Evolutionary conservation across 1,140 invertebrate genomes (phyloP).

Genomic region (Pseudomyrmex sp.): DNA sequence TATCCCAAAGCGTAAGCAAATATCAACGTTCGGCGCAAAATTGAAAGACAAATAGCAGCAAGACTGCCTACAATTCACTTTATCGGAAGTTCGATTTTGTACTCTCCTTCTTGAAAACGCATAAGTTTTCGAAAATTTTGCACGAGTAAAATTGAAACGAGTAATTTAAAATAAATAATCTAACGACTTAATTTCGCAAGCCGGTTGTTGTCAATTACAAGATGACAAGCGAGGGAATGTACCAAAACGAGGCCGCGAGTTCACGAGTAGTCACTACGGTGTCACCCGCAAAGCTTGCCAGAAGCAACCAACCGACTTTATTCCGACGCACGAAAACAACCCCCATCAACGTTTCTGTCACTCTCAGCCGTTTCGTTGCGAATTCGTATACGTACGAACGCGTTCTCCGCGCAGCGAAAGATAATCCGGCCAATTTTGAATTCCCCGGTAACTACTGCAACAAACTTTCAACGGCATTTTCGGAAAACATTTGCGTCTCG

Average conservation of each 20-base stretch:
- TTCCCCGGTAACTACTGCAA: not conserved
- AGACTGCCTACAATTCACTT: not conserved
- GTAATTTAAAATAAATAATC: not conserved
- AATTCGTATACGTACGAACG: conserved; percentile 45
- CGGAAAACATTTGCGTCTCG: conserved; percentile 9
- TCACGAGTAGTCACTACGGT: conserved; percentile 45
- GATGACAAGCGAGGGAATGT: not conserved
- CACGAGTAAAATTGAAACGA: not conserved
- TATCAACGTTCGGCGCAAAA: conserved; percentile 42
- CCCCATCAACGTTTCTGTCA: conserved; percentile 68
- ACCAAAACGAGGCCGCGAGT: conserved; percentile 30
- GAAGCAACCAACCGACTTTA: conserved; percentile 64
- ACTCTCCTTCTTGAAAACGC: not conserved
- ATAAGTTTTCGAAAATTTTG: not conserved
- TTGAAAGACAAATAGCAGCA: conserved; percentile 54
- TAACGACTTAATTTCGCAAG: conserved; percentile 18
- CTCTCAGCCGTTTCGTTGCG: conserved; percentile 60
- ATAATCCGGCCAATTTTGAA: conserved; percentile 38
- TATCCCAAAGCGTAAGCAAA: conserved; percentile 45
- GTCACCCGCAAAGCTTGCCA: conserved; percentile 61
- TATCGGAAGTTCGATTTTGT: not conserved
- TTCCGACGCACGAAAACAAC: conserved; percentile 60
- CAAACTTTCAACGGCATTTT: conserved; percentile 26
- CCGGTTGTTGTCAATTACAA: conserved; percentile 38
- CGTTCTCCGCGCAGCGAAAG: conserved; percentile 41